Conservation (phyloP, 2,888 invertebrate species). For the Megalurothrips usitatus region DNA sequence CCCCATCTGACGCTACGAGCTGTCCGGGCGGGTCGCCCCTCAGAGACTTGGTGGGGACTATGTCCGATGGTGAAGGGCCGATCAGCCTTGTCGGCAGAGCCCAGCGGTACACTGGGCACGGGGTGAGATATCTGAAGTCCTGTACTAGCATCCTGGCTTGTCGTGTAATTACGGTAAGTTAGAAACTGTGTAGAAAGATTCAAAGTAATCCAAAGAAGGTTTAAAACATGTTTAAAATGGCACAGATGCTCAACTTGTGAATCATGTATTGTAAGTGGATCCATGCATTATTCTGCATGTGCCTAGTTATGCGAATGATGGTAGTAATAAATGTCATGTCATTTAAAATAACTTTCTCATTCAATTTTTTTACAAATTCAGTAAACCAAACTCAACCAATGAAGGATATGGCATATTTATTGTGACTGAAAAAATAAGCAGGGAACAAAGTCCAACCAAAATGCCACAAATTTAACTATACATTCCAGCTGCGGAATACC, state of each 20-base stretch:
- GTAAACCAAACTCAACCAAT: neutral
- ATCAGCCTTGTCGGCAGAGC: too few species aligned
- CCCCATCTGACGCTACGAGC: too few species aligned
- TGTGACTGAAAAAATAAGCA: neutral
- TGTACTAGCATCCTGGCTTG: too few species aligned
- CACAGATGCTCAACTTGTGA: neutral
- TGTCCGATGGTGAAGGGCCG: too few species aligned
- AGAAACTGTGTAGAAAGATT: neutral
- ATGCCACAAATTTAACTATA: too few species aligned
- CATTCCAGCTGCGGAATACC: neutral
- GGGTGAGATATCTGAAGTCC: too few species aligned
- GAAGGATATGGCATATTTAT: neutral
- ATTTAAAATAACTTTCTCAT: neutral
- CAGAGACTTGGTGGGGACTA: too few species aligned
- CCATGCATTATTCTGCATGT: neutral
- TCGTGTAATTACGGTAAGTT: too few species aligned
- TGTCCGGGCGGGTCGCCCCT: too few species aligned
- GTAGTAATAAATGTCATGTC: neutral
- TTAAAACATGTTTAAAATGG: neutral
- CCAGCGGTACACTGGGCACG: too few species aligned
- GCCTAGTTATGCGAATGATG: neutral
- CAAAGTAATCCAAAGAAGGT: neutral
- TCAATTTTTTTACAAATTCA: neutral
- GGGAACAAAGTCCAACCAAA: too few species aligned
- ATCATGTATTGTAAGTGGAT: neutral